Evolutionary conservation across 1,140 invertebrate genomes (phyloP), one percentile per base, ranked within the genome.

Genomic region (Drusus annulatus): DNA sequence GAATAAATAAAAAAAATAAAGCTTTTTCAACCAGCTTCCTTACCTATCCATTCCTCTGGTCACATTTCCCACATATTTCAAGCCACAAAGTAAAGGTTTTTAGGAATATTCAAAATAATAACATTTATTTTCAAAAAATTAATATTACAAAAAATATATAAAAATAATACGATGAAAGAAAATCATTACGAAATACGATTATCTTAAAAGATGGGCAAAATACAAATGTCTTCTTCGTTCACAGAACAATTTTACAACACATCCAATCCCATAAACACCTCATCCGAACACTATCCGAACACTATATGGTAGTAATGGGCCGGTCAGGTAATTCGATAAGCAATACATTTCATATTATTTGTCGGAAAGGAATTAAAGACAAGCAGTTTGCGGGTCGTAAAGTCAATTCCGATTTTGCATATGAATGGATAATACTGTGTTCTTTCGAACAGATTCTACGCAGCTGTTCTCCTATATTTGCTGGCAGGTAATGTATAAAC

Each of bases 271-370:
- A 58, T 58, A 58, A 58, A 58, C 54, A 58, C 54, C 54, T 21
- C 8, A 58, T 56, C 31, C 8, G 31, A 36, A 58, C 15, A 58
- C 54, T 7, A 58, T 21, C n/a, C 5, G 19, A 0, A 17, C n/a
- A 19, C 56, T 60, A 21, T 23, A 60, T 15, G 56, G 13, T 23
- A 13, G 8, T 13, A 15, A 60, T 60, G 56, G 3, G 16, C 19
- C 3, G 8, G 17, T 60, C 56, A 15, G 17, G 31, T 17, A 50
- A 71, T 71, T 71, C 31, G 68, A 36, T 28, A 13, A 50, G 45
- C 68, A 21, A 71, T 71, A 71, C 51, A 71, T 52, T 50, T 21
- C 36, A 10, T n/a, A 71, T 51, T 71, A 71, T 71, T 71, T 71
- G 68, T 71, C 65, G 31, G 31, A 45, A 51, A 21, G 17, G 36